Evolutionary conservation across 1,140 invertebrate genomes (phyloP).

Genomic region (Tetramorium simillimum): DNA sequence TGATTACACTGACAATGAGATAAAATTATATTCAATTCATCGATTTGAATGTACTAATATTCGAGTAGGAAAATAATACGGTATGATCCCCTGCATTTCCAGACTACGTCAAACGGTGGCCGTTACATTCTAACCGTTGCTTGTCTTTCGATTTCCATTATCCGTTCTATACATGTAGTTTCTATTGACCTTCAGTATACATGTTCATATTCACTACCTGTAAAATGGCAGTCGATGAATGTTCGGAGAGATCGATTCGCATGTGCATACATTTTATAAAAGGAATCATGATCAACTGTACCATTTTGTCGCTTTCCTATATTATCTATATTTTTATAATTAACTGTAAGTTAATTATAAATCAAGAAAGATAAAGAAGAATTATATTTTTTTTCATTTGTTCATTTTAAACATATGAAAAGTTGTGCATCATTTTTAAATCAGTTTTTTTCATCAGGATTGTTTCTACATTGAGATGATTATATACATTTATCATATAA

Average conservation of each 20-base stretch:
- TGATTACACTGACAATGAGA: not conserved
- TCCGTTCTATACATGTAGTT: not conserved
- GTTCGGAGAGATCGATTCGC: not conserved
- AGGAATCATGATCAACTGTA: not conserved
- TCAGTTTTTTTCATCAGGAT: not conserved
- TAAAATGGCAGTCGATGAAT: not conserved
- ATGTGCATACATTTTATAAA: not conserved
- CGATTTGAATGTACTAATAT: conserved; percentile 16
- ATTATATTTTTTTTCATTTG: not conserved
- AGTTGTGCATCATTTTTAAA: not conserved
- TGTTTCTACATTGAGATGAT: not conserved
- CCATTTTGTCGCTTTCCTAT: not conserved
- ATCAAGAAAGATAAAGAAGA: not conserved
- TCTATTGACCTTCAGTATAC: conserved; percentile 52
- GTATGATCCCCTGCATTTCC: conserved; percentile 17
- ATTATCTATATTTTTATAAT: not conserved
- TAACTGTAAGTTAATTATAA: not conserved
- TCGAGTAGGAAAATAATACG: conserved; percentile 7
- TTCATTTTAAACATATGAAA: not conserved
- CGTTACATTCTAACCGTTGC: conserved; percentile 44
- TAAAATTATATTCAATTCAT: conserved; percentile 6
- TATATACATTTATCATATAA: not conserved
- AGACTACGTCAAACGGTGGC: conserved; percentile 1
- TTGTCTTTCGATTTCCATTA: conserved; percentile 68
- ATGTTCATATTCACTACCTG: conserved; percentile 8